Conservation (phyloP, 2,113 vertebrate species). For the Vulpes ferrilata region DNA sequence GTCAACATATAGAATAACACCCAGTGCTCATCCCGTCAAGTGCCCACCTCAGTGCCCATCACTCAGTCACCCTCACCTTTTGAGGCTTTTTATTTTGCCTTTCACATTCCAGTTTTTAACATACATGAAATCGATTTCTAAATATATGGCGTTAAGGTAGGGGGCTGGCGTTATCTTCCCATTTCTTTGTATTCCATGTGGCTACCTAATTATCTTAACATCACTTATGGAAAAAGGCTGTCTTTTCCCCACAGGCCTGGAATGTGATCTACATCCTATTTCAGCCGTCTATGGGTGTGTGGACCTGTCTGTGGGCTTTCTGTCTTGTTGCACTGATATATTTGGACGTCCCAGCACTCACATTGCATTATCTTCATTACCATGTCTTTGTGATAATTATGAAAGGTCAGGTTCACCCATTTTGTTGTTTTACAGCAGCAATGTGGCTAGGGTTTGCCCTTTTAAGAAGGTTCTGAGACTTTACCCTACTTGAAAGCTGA, state of each 20-base stretch:
- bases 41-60: too few species aligned
- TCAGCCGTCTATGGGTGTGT: background rate
- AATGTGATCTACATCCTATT: background rate
- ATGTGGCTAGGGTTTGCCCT: background rate
- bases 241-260: background rate
- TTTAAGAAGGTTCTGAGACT: background rate
- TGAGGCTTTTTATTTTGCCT: background rate
- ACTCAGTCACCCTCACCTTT: background rate
- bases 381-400: background rate
- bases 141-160: background rate
- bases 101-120: background rate
- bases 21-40: too few species aligned
- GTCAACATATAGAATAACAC: too few species aligned
- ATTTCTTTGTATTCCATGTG: background rate
- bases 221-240: background rate
- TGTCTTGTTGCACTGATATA: background rate
- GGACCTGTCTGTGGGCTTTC: background rate
- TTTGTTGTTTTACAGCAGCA: background rate
- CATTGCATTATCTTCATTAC: background rate
- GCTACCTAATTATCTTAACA: background rate
- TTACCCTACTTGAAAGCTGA: background rate
- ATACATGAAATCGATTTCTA: background rate
- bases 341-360: background rate
- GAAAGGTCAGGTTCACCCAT: background rate
- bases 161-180: background rate